phyloP scores from a whole-genome alignment of 2,888 invertebrate species.

The Drosophila phalerata region DNA sequence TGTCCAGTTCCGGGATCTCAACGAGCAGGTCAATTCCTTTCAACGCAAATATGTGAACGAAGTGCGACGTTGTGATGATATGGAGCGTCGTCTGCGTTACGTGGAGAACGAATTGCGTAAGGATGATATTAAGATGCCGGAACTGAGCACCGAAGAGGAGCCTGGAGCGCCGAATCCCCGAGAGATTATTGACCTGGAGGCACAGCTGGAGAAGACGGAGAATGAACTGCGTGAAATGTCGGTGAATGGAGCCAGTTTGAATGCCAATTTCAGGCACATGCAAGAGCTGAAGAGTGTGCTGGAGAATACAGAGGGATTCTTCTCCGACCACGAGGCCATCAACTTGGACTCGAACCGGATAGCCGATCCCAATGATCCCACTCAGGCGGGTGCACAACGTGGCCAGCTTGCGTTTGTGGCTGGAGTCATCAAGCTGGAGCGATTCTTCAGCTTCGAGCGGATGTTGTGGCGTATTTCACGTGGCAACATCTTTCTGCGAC shows the following conservation, averaged over 20 bases:
- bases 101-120: slow-evolving; percentile 92
- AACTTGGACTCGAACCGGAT: slow-evolving; percentile 86
- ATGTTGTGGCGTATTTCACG: slow-evolving; percentile 95
- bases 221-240: slow-evolving; percentile 97
- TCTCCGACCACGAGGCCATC: slow-evolving; percentile 82
- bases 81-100: slow-evolving; percentile 92
- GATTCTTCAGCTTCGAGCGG: slow-evolving; percentile 93
- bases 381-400: slow-evolving; percentile 65
- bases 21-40: slow-evolving; percentile 91
- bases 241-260: slow-evolving; percentile 95
- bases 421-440: slow-evolving; percentile 93
- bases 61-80: slow-evolving; percentile 93
- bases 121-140: slow-evolving; percentile 90
- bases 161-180: slow-evolving; percentile 91
- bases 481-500: slow-evolving; percentile 93
- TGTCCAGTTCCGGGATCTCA: slow-evolving; percentile 98
- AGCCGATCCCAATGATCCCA: slow-evolving; percentile 90
- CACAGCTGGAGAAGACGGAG: slow-evolving; percentile 97
- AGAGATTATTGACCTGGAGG: slow-evolving; percentile 92
- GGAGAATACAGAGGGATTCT: slow-evolving; percentile 92
- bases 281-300: slow-evolving; percentile 96
- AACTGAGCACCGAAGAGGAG: slow-evolving; percentile 87
- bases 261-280: slow-evolving; percentile 95
- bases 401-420: slow-evolving; percentile 90
- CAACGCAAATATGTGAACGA: slow-evolving; percentile 94